phyloP scores from a whole-genome alignment of 2,888 invertebrate species.

The Carpatolechia fugitivella region DNA sequence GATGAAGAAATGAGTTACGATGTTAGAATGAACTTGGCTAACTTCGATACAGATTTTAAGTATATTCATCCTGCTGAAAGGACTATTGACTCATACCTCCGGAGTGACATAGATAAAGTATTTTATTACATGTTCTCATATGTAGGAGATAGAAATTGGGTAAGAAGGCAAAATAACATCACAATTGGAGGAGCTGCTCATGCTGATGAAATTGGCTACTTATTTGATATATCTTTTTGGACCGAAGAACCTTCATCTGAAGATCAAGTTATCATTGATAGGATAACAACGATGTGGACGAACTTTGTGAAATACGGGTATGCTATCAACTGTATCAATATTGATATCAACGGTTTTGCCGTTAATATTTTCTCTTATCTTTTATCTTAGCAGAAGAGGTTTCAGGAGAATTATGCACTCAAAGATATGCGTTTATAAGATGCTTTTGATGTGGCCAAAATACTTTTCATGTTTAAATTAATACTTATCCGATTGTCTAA shows the following conservation, averaged over 20 bases:
- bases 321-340: too few relatives aligned
- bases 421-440: too few relatives aligned
- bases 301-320: conserved; percentile 18
- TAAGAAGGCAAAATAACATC: conserved; percentile 28
- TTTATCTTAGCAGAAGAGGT: too few relatives aligned
- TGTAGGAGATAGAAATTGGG: conserved; percentile 37
- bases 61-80: conserved; percentile 44
- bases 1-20: conserved; percentile 33
- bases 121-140: conserved; percentile 56
- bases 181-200: conserved; percentile 38
- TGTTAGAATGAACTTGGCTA: conserved; percentile 28
- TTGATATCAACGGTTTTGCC: too few relatives aligned
- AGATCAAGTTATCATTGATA: conserved; percentile 46
- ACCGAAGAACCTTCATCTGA: conserved; percentile 24
- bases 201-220: conserved; percentile 49
- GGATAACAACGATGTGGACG: conserved; percentile 39
- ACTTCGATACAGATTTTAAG: conserved; percentile 47
- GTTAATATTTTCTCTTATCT: too few relatives aligned
- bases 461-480: too few relatives aligned
- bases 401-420: too few relatives aligned
- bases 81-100: conserved; percentile 38
- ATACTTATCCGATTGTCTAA: too few relatives aligned
- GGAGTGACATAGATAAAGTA: conserved; percentile 33
- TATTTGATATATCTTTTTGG: conserved; percentile 35
- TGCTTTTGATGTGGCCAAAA: too few relatives aligned